Percentiles rank a stretch among this genome's conserved stretches.
Conservation (phyloP, 2,888 invertebrate genomes). For the Lamproptera curius region DNA sequence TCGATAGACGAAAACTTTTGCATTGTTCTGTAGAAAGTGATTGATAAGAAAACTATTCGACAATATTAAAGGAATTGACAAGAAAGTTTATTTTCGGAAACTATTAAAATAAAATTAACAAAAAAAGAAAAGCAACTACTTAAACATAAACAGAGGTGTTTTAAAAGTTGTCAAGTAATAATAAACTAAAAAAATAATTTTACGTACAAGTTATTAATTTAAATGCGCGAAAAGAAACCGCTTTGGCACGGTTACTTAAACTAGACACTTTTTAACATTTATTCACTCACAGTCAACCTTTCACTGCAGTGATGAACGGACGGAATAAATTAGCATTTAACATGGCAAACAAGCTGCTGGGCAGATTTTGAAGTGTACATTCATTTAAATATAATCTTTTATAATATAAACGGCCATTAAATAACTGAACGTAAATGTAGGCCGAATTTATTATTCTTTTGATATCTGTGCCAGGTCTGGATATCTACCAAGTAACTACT, state of each 20-base stretch:
- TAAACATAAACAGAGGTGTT: no score
- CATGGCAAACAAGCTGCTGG: slow-evolving; percentile 15
- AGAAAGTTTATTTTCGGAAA: no score
- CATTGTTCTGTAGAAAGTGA: no score
- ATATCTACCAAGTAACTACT: not conserved
- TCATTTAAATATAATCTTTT: slow-evolving; percentile 9
- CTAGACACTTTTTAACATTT: slow-evolving; percentile 38
- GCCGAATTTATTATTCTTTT: not conserved
- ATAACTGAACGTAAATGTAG: not conserved
- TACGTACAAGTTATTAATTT: no score
- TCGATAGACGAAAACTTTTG: no score
- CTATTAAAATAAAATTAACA: no score
- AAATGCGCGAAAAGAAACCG: not conserved
- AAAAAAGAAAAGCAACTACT: no score
- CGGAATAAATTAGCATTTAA: slow-evolving; percentile 42
- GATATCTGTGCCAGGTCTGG: not conserved
- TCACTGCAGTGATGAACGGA: slow-evolving; percentile 33
- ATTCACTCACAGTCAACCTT: slow-evolving; percentile 38
- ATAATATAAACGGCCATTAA: not conserved
- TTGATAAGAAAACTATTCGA: no score
- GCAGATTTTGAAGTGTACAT: not conserved
- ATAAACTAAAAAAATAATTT: no score
- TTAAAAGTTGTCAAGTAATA: no score
- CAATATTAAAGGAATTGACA: no score
- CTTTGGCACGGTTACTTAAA: not conserved